phyloP scores from a whole-genome alignment of 2,888 invertebrate species.

The Phortica magna region DNA sequence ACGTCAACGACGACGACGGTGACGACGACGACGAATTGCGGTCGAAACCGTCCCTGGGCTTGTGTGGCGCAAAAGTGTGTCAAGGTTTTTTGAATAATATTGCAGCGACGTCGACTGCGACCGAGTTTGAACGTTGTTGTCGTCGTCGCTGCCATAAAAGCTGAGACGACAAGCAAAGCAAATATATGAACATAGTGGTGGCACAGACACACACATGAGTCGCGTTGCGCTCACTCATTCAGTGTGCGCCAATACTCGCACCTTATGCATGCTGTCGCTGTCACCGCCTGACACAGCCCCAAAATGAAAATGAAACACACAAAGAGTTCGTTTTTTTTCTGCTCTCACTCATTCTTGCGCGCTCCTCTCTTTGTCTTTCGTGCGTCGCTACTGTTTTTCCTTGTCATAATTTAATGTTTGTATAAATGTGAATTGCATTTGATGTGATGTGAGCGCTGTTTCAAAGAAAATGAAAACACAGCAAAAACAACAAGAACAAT shows the following conservation, averaged over 20 bases:
- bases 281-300: constrained; percentile 27
- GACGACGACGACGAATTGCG: constrained; percentile 67
- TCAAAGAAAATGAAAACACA: neutral
- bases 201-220: neutral
- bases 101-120: constrained; percentile 63
- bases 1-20: constrained; percentile 33
- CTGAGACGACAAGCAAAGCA: neutral
- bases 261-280: constrained; percentile 47
- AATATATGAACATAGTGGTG: neutral
- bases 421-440: no score
- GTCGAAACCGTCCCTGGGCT: constrained; percentile 74
- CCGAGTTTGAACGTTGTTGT: constrained; percentile 28
- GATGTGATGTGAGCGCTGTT: neutral
- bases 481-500: neutral
- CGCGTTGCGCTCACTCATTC: neutral
- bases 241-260: constrained; percentile 23
- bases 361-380: constrained; percentile 29
- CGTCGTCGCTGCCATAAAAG: neutral
- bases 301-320: neutral
- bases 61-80: constrained; percentile 73
- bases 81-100: constrained; percentile 75
- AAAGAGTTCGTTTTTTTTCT: neutral
- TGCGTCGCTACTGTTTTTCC: neutral
- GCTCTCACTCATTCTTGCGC: constrained; percentile 41
- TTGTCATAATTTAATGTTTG: constrained; percentile 44